A percentile compares a stretch with the other conserved stretches of the same genome.
Evolutionary conservation across 2,888 invertebrate genomes (phyloP).

Genomic region (Cistogaster globosa): DNA sequence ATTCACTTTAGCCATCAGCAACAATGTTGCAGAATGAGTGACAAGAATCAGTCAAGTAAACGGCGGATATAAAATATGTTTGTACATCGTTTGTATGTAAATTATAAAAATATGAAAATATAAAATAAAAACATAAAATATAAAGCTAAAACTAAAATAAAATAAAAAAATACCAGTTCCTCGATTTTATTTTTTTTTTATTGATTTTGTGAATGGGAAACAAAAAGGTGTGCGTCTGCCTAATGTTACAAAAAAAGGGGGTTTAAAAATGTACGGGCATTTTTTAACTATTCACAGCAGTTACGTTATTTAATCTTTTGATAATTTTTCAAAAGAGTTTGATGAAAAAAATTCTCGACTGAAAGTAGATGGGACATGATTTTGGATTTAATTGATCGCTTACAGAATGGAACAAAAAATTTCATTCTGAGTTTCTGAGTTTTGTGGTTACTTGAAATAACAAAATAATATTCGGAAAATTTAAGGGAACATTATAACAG

Average conservation of each 20-base stretch:
- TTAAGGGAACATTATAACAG: too few relatives aligned
- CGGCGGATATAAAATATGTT: background rate
- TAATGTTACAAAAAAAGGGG: slow-evolving; percentile 2
- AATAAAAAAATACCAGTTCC: slow-evolving; percentile 65
- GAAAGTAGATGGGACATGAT: too few relatives aligned
- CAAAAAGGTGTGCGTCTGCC: slow-evolving; percentile 5
- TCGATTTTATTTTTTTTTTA: slow-evolving; percentile 33
- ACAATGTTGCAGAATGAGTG: slow-evolving; percentile 21
- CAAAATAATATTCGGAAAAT: too few relatives aligned
- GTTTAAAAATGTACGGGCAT: background rate
- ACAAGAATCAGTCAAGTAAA: slow-evolving; percentile 10
- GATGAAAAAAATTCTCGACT: too few relatives aligned
- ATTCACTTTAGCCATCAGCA: slow-evolving; percentile 18
- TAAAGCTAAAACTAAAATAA: background rate
- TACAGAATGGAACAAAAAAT: too few relatives aligned
- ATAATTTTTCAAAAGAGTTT: too few relatives aligned
- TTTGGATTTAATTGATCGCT: too few relatives aligned
- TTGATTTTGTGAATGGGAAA: slow-evolving; percentile 53
- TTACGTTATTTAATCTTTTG: too few relatives aligned
- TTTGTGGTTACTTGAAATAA: too few relatives aligned
- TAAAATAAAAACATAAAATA: slow-evolving; percentile 7
- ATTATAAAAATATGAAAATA: slow-evolving; percentile 2
- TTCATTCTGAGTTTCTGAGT: too few relatives aligned
- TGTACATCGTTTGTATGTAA: slow-evolving; percentile 1
- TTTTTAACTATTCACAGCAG: too few relatives aligned